A percentile compares a stretch with the other conserved stretches of the same genome.
phyloP scores from a whole-genome alignment of 1,140 invertebrate genomes.

The Schlechtendalia chinensis region DNA sequence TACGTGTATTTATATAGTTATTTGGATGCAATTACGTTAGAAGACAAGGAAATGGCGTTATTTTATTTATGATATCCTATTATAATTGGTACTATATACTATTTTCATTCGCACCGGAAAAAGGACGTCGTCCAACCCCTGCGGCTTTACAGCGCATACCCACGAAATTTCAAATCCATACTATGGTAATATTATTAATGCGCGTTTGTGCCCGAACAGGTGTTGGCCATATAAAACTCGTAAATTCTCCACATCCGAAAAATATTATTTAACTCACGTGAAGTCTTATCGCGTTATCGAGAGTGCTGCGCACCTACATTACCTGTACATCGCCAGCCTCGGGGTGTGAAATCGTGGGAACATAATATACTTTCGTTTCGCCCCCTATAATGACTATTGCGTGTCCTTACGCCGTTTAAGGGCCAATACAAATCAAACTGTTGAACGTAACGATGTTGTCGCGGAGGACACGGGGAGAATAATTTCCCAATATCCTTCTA shows the following conservation, averaged over 20 bases:
- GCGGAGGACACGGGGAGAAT: not conserved
- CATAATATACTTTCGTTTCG: not conserved
- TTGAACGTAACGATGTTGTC: not conserved
- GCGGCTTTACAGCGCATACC: not conserved
- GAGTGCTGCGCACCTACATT: not conserved
- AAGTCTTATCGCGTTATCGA: not conserved
- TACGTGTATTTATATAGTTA: too few relatives aligned
- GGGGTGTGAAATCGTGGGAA: slow-evolving; percentile 6
- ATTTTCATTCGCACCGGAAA: not conserved
- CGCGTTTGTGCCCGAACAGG: slow-evolving; percentile 5
- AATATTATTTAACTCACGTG: not conserved
- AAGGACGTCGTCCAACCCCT: not conserved
- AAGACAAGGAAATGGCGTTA: not conserved
- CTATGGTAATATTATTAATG: not conserved
- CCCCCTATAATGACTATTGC: not conserved
- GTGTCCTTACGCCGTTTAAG: slow-evolving; percentile 9
- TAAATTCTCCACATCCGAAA: slow-evolving; percentile 7
- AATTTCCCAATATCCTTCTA: too few relatives aligned
- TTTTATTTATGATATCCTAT: slow-evolving; percentile 7
- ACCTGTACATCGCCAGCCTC: not conserved
- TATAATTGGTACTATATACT: not conserved
- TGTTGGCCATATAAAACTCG: not conserved
- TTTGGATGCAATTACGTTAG: not conserved
- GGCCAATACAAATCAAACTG: slow-evolving; percentile 11
- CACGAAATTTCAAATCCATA: not conserved